Evolutionary conservation across 2,113 vertebrate genomes (phyloP).

Genomic region (Microtus richardsoni): DNA sequence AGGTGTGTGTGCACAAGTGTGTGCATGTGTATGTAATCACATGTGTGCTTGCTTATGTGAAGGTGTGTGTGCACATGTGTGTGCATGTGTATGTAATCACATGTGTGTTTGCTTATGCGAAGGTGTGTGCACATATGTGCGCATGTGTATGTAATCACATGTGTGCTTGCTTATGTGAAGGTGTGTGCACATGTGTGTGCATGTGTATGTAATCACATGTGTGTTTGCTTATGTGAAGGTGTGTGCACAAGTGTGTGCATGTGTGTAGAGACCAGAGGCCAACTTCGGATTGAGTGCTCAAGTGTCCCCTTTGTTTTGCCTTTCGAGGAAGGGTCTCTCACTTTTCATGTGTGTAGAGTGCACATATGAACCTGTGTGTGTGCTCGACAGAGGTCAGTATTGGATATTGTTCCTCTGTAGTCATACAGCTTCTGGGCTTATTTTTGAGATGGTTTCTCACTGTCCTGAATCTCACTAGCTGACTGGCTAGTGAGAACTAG

Average conservation of each 20-base stretch:
- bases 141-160: background rate
- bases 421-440: no score
- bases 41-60: background rate
- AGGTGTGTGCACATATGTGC: background rate
- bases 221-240: background rate
- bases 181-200: background rate
- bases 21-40: background rate
- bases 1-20: background rate
- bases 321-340: background rate
- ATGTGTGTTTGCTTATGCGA: background rate
- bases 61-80: background rate
- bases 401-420: background rate
- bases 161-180: background rate
- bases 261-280: background rate
- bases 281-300: background rate
- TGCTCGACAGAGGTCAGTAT: background rate
- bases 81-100: background rate
- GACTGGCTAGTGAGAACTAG: background rate
- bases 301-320: background rate
- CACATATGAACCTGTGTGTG: background rate
- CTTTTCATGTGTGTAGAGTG: background rate
- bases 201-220: background rate
- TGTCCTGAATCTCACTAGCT: background rate
- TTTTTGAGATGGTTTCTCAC: background rate
- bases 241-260: background rate